A percentile compares a stretch with the other conserved stretches of the same genome.
phyloP scores from a whole-genome alignment of 1,140 invertebrate genomes.

The Pseudoatta argentina region DNA sequence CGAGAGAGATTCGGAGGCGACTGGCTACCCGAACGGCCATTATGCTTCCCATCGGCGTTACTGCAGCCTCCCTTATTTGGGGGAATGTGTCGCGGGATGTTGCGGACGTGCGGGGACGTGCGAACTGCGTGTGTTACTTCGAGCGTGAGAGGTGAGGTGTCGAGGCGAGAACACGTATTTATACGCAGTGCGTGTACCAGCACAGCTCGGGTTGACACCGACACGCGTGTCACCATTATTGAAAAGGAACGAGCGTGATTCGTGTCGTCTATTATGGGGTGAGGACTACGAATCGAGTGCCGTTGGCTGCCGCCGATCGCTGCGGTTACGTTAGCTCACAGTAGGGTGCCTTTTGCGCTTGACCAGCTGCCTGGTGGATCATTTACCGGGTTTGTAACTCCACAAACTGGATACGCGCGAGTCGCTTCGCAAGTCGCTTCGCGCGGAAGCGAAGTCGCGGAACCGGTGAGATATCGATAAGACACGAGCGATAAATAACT shows the following conservation, averaged over 20 bases:
- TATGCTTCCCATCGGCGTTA: slow-evolving; percentile 23
- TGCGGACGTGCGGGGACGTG: neutral
- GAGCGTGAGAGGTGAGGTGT: slow-evolving; percentile 52
- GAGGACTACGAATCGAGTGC: slow-evolving; percentile 36
- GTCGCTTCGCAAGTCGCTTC: neutral
- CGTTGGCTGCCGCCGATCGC: slow-evolving; percentile 49
- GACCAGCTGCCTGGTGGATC: slow-evolving; percentile 66
- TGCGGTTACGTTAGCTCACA: slow-evolving; percentile 57
- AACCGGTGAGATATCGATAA: neutral
- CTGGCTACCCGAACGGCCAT: slow-evolving; percentile 51
- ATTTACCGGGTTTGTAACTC: slow-evolving; percentile 25
- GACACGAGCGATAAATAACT: slow-evolving; percentile 4
- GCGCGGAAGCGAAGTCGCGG: neutral
- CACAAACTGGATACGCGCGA: slow-evolving; percentile 34
- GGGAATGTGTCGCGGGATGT: slow-evolving; percentile 43
- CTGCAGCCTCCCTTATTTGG: slow-evolving; percentile 49
- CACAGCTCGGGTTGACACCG: slow-evolving; percentile 11
- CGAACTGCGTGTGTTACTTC: neutral
- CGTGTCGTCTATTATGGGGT: slow-evolving; percentile 27
- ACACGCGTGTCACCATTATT: slow-evolving; percentile 58
- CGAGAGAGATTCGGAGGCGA: slow-evolving; percentile 42
- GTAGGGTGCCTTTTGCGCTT: slow-evolving; percentile 65
- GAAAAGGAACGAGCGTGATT: slow-evolving; percentile 39
- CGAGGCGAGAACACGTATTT: slow-evolving; percentile 59
- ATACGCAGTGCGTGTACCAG: slow-evolving; percentile 45